A percentile compares a stretch with the other conserved stretches of the same genome.
phyloP scores from a whole-genome alignment of 2,888 invertebrate species.

The Amblyjoppa proteus region DNA sequence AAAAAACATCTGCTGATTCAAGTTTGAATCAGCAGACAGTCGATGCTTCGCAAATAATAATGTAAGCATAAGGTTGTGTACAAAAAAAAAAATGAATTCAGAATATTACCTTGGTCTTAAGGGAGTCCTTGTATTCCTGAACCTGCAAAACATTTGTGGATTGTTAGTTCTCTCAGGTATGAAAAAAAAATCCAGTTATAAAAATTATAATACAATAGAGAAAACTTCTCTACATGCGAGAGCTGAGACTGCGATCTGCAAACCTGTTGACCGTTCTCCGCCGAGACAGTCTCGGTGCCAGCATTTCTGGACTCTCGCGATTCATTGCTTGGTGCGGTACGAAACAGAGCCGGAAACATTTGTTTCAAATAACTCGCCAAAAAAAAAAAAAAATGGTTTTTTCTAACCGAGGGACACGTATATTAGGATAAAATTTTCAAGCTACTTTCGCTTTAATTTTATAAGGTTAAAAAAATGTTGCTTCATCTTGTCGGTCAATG shows the following conservation, averaged over 20 bases:
- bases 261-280: slow-evolving; percentile 44
- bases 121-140: slow-evolving; percentile 95
- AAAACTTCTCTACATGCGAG: background rate
- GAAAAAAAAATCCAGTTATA: background rate
- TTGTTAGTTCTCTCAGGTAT: background rate
- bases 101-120: slow-evolving; percentile 90
- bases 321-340: slow-evolving; percentile 51
- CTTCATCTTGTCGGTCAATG: slow-evolving; percentile 5
- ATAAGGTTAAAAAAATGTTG: slow-evolving; percentile 25
- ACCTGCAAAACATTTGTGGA: slow-evolving; percentile 87
- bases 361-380: slow-evolving; percentile 6
- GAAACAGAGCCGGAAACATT: slow-evolving; percentile 59
- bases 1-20: no score
- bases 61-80: background rate
- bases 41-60: no score
- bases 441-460: background rate
- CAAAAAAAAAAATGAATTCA: background rate
- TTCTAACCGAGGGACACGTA: slow-evolving; percentile 10
- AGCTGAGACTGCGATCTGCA: background rate
- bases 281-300: slow-evolving; percentile 34
- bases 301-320: slow-evolving; percentile 54
- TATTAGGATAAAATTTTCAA: background rate
- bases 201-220: no score
- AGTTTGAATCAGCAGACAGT: no score
- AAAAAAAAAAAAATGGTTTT: slow-evolving; percentile 26